Evolutionary conservation across 1,140 invertebrate species (phyloP), one percentile per base, ranked within the genome.

Genomic region (Pseudoatta argentina): DNA sequence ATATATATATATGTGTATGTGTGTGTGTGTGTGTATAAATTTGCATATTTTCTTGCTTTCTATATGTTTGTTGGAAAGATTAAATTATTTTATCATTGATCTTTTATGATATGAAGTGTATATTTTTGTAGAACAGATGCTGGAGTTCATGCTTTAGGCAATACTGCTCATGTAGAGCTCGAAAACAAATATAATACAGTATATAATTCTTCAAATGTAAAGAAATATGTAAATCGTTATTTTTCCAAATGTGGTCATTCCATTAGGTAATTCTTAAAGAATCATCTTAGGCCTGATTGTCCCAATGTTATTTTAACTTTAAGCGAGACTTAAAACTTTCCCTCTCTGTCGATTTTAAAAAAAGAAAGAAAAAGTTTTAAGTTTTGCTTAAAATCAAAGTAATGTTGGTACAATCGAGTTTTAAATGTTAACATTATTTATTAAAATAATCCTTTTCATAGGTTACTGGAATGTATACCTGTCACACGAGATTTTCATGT

Each of bases 81-180:
- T 44, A 24, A 59, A 59, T 59, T 59, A 75, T 16, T 24, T 4
- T 24, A 24, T 18, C 8, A 51, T 30, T 24, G 34, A 86, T 30
- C 27, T 67, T 64, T 48, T n/a, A 73, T 44, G 0, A 34, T 44
- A n/a, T 27, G 71, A 83, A 76, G 89, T 92, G 24, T 57, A n/a
- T 61, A 85, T 92, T 76, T 91, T 92, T 94, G 86, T 90, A 97
- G 97, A 89, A 97, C 97, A 94, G 97, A 97, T 96, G 94, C 96
- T 12, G 97, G 97, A 79, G 97, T 97, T 6, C 97, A 97, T 94
- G 97, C 97, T 2, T 90, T 97, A 16, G 95, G 96, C 88, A 94
- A 96, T 18, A 96, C 96, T n/a, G 96, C 96, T 48, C 97, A 97
- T 88, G 95, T 97, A 83, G 97, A 97, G 86, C 86, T 97, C 81